Evolutionary conservation across 2,888 invertebrate species (phyloP), one percentile per base, ranked within the genome.

Genomic region (Xanthia icteritia): DNA sequence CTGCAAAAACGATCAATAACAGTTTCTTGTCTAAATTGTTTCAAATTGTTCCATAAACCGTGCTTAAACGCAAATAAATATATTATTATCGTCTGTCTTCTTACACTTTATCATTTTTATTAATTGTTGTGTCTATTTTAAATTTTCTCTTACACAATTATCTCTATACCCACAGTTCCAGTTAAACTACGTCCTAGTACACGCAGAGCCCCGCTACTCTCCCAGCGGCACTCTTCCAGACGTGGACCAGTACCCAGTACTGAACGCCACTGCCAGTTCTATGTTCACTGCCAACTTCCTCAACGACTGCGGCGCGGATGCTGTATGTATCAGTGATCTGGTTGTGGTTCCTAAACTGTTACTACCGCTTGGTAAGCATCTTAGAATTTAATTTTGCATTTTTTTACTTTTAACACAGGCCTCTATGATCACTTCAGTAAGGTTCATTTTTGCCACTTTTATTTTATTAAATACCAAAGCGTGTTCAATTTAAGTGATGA

Each of bases 301-400:
- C 85, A 99, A 99, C 93, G 99, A 99, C 92, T 99, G 99, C 90
- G 99, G 99, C 0, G 95, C 97, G 0, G 98, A 99, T 91, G 98
- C 98, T 87, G 96, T 98, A 36, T 99, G 99, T 92, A 97, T 98
- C 92, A 99, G 99, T 89, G 97, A 98, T 90, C 94, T 99, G 67
- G 96, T 97, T 58, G 96, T 99, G 3, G 94, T 95, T 36, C 98
- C 98, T 17, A 96, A 96, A 63, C 94, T 98, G 20, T 95, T 97
- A 88, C 92, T 98, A 72, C 97, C 97, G n/a, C 95, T 95, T 90
- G 96, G 97, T 97, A 91, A 93, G 91, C 84, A 39, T 15, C 56
- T 8, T 17, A 23, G 9, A 17, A 36, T 17, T 77, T 13, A 20
- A 31, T 48, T 27, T 4, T 15, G 5, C 27, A 13, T n/a, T 11